Conservation (phyloP, 2,888 invertebrate genomes). For the Microdon myrmicae region DNA sequence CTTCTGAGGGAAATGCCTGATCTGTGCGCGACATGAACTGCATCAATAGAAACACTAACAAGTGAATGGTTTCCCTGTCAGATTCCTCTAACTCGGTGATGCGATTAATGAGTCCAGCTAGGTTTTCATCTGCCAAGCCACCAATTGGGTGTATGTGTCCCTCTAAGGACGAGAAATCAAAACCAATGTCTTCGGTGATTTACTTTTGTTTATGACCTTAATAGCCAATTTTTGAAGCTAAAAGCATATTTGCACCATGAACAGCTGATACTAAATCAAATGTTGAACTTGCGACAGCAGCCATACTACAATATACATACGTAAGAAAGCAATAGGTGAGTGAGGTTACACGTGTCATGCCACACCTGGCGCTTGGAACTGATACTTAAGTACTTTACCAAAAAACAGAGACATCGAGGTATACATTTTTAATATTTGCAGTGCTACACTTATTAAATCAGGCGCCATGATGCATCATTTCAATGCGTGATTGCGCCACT, state of each 20-base stretch:
- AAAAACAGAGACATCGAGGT: no score
- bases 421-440: no score
- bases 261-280: no score
- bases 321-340: not conserved
- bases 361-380: no score
- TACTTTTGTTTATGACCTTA: no score
- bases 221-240: no score
- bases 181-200: not conserved
- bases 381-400: no score
- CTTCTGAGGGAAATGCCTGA: constrained; percentile 87
- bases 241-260: no score
- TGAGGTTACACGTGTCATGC: not conserved
- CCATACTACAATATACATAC: not conserved
- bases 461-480: no score
- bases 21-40: constrained; percentile 90
- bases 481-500: no score
- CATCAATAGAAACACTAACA: constrained; percentile 94
- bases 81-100: constrained; percentile 94
- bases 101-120: constrained; percentile 82
- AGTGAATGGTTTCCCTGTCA: constrained; percentile 94
- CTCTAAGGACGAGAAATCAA: constrained; percentile 69
- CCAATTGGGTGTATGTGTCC: constrained; percentile 86
- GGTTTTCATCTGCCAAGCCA: constrained; percentile 83
- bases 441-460: no score
- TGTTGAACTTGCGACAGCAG: no score